A percentile compares a stretch with the other conserved stretches of the same genome.
These are phyloP conservation scores for Venustaconcha ellipsiformis DNA, from an alignment of 1,140 invertebrate genomes.

Conservation along the genomic window DNA sequence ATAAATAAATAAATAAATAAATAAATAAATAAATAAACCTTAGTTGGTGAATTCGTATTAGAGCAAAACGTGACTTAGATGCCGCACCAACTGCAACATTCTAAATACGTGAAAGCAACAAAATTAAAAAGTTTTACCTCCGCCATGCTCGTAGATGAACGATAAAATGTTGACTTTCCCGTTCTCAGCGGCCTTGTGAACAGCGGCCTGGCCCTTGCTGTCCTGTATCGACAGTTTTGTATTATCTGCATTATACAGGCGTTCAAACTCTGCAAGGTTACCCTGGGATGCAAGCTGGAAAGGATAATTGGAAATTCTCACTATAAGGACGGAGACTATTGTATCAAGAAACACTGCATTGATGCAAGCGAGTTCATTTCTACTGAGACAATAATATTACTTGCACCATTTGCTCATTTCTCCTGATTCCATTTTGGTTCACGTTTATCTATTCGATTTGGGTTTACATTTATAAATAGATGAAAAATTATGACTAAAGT, in stretches of 20 bases:
- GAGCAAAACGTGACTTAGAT: background rate
- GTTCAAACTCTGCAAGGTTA: conserved; percentile 82
- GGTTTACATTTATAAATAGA: too few species aligned
- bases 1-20: too few species aligned
- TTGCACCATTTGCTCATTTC: too few species aligned
- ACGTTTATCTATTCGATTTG: too few species aligned
- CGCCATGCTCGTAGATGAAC: conserved; percentile 79
- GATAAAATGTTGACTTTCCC: conserved; percentile 82
- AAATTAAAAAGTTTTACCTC: conserved; percentile 72
- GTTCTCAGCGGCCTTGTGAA: conserved; percentile 83
- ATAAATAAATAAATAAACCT: background rate
- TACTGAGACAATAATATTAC: too few species aligned
- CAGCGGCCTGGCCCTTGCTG: conserved; percentile 78
- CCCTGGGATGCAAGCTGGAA: conserved; percentile 84
- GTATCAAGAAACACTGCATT: too few species aligned
- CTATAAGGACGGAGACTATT: too few species aligned
- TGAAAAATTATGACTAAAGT: too few species aligned
- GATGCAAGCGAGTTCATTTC: too few species aligned
- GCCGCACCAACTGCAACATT: background rate
- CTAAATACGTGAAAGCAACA: background rate
- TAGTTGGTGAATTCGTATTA: background rate
- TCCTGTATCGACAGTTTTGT: conserved; percentile 78
- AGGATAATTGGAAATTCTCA: background rate
- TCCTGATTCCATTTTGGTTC: too few species aligned
- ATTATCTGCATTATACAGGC: conserved; percentile 78